A percentile compares a stretch with the other conserved stretches of the same genome.
Conservation (phyloP, 1,140 invertebrate species). For the Ditylenchus dipsaci region DNA sequence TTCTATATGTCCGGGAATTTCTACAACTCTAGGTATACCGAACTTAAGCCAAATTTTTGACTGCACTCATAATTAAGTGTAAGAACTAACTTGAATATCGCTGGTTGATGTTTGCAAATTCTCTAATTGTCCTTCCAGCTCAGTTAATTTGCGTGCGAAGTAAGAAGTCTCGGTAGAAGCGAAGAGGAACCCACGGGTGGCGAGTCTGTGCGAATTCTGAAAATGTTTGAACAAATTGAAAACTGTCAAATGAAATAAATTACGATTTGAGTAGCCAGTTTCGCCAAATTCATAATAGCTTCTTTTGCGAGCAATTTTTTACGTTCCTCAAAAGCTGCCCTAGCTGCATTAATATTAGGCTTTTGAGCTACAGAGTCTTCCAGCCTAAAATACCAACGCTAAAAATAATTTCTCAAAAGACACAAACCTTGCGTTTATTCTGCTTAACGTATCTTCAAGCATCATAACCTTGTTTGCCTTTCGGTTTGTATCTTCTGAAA, state of each 20-base stretch:
- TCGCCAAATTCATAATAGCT: constrained; percentile 21
- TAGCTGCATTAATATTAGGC: constrained; percentile 31
- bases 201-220: not conserved
- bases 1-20: too few species aligned
- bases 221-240: not conserved
- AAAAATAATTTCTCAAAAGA: not conserved
- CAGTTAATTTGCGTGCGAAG: not conserved
- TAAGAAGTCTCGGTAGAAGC: not conserved
- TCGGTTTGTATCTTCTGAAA: too few species aligned
- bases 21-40: too few species aligned
- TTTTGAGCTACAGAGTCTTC: constrained; percentile 10
- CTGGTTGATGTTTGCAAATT: not conserved
- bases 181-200: not conserved
- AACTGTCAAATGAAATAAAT: not conserved
- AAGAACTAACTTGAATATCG: not conserved
- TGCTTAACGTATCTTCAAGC: not conserved
- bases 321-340: constrained; percentile 16
- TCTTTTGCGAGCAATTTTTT: constrained; percentile 10
- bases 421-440: not conserved
- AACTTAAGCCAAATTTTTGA: too few species aligned
- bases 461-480: too few species aligned
- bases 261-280: constrained; percentile 17
- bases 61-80: not conserved
- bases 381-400: constrained; percentile 3
- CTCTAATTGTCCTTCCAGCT: not conserved